Percentiles rank a stretch among this genome's conserved stretches.
phyloP scores from a whole-genome alignment of 2,888 invertebrate genomes.

The Ichneumoninae sp. region DNA sequence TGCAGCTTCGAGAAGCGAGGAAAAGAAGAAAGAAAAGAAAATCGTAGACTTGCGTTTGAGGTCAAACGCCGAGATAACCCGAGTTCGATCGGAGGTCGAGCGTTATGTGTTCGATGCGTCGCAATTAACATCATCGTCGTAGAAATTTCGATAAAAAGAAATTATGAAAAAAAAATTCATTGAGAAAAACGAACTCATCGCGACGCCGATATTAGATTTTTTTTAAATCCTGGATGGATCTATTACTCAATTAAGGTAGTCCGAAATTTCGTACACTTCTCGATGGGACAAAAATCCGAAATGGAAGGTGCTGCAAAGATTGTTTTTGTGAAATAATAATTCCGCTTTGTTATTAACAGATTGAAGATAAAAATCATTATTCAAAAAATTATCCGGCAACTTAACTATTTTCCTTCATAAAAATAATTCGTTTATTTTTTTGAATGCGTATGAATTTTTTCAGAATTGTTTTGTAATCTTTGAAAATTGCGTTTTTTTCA shows the following conservation, averaged over 20 bases:
- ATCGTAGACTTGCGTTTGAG: conserved; percentile 49
- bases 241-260: background rate
- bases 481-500: too few species aligned
- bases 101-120: conserved; percentile 22
- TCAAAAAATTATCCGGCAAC: too few species aligned
- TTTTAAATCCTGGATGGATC: background rate
- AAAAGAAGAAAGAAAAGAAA: conserved; percentile 16
- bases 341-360: too few species aligned
- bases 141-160: background rate
- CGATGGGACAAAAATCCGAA: too few species aligned
- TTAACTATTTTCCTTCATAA: too few species aligned
- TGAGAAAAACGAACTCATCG: background rate
- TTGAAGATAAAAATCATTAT: too few species aligned
- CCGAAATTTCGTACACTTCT: too few species aligned
- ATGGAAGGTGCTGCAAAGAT: too few species aligned
- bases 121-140: conserved; percentile 4
- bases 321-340: too few species aligned
- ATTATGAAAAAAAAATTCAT: background rate
- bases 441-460: too few species aligned
- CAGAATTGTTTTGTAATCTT: too few species aligned
- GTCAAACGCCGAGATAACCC: conserved; percentile 55
- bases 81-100: conserved; percentile 43
- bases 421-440: too few species aligned
- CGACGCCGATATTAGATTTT: background rate
- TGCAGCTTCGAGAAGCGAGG: background rate